Conservation (phyloP, 64 coral and sea anemone species). For the Montipora cactus region DNA sequence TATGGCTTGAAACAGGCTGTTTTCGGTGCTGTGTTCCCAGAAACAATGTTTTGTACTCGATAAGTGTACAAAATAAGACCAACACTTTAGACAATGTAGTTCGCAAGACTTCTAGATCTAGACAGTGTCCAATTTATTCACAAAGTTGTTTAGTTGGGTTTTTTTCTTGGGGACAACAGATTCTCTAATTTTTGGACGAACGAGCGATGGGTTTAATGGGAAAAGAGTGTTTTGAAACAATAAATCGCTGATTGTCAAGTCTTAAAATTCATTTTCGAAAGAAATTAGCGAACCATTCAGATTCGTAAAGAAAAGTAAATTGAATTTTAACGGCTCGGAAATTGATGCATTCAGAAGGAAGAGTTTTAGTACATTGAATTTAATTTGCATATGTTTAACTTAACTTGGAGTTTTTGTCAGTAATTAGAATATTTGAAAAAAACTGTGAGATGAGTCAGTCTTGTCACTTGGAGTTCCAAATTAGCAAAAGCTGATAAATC, state of each 20-base stretch:
- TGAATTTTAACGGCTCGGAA: conserved; percentile 13
- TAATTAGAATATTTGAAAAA: not conserved
- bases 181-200: not conserved
- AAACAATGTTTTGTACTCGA: not conserved
- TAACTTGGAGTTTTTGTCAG: too few relatives aligned
- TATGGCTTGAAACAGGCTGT: not conserved
- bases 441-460: not conserved
- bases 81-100: not conserved
- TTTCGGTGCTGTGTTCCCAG: not conserved
- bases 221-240: conserved; percentile 8
- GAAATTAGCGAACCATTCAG: not conserved
- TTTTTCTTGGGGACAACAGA: not conserved
- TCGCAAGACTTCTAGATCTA: not conserved
- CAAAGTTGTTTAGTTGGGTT: not conserved
- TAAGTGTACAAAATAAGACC: not conserved
- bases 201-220: not conserved
- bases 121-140: not conserved
- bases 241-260: not conserved
- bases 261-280: not conserved
- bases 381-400: too few relatives aligned
- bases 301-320: conserved; percentile 4
- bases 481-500: conserved; percentile 1
- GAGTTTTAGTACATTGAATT: not conserved
- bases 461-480: conserved; percentile 9
- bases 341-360: not conserved